Evolutionary conservation across 2,888 invertebrate genomes (phyloP), one percentile per base, ranked within the genome.

Genomic region (Drosophila melanocephala): DNA sequence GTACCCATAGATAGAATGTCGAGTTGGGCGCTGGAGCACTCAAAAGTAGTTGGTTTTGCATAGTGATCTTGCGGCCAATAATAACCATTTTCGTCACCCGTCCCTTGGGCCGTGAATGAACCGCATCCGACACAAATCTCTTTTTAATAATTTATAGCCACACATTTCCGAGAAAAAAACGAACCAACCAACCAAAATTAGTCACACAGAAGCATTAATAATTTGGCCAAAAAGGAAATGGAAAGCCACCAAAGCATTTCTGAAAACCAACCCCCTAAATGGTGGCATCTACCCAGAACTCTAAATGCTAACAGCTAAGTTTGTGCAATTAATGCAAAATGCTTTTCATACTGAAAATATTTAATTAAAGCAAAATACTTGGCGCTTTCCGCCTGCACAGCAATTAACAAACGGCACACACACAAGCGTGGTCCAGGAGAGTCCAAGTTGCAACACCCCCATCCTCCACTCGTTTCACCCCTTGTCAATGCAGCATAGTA

Each of bases 331-430:
- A 72, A 56, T 72, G 74, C n/a, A 62, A 71, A 73, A 72, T 68
- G 52, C 59, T 71, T 61, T 60, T 44, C 56, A 65, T 71, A 64
- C 81, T 74, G 60, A 69, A 75, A 69, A 74, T 80, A 80, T 85
- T 72, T 89, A 87, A 84, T 89, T 84, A 84, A 84, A 84, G 72
- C 79, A 66, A 73, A 84, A 83, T 85, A 64, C 77, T 82, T 68
- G 67, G 30, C 53, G 72, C 58, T n/a, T 78, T 84, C 81, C 89
- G 73, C 30, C 61, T 72, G 72, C 72, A 42, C 68, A 71, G 65
- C 88, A 85, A 87, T 89, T 87, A 85, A 74, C 65, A 79, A 62
- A 35, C 62, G 26, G 56, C 64, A 56, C 39, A 74, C 30, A 28
- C n/a, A 75, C 56, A 81, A 68, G 75, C 55, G 69, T 83, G 69